phyloP scores from a whole-genome alignment of 2,797 vertebrate genomes.

The Phalanger gymnotis region DNA sequence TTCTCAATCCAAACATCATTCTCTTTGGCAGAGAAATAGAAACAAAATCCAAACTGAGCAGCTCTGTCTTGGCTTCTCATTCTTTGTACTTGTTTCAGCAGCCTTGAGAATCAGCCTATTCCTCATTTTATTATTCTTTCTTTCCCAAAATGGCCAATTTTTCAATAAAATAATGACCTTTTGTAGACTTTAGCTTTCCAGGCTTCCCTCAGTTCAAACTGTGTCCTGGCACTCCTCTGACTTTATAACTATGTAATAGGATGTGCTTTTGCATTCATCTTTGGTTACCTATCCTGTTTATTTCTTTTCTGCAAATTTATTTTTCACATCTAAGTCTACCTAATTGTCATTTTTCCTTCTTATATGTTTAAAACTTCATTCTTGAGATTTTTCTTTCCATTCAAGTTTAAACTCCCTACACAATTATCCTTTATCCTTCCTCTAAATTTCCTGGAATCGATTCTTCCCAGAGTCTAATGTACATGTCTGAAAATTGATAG shows the following conservation, averaged over 20 bases:
- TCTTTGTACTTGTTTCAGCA: too few species aligned
- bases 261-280: background rate
- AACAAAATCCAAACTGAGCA: too few species aligned
- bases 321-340: background rate
- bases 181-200: background rate
- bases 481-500: background rate
- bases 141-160: background rate
- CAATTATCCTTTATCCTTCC: background rate
- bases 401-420: background rate
- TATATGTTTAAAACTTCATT: background rate
- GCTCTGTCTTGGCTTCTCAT: too few species aligned
- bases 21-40: too few species aligned
- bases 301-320: background rate
- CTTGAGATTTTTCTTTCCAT: background rate
- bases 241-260: background rate
- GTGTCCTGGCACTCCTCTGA: background rate
- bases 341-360: background rate
- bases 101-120: too few species aligned
- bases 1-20: too few species aligned
- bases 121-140: too few species aligned
- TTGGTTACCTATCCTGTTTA: background rate
- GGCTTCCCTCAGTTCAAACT: background rate
- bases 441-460: background rate
- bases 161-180: background rate
- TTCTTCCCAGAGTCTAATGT: background rate